Evolutionary conservation across 2,888 invertebrate species (phyloP).

Genomic region (Cataglyphis albicans): DNA sequence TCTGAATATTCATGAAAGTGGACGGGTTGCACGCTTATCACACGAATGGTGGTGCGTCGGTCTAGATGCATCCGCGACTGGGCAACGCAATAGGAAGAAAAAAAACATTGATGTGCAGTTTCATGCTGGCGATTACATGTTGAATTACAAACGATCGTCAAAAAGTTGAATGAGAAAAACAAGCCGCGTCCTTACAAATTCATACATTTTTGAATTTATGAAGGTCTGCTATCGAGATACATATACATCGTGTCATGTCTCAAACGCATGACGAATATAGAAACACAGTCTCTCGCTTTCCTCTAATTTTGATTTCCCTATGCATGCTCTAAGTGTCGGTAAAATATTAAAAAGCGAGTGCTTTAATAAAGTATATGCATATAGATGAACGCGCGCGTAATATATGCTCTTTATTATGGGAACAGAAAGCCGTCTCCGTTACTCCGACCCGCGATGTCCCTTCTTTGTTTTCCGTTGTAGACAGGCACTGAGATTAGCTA

Average conservation of each 20-base stretch:
- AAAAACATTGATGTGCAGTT: not conserved
- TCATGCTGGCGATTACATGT: not conserved
- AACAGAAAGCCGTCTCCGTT: not conserved
- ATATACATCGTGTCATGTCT: not conserved
- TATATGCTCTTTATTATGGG: not conserved
- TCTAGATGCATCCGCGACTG: not conserved
- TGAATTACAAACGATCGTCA: not conserved
- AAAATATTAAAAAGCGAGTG: not conserved
- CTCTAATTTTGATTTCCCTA: conserved; percentile 23
- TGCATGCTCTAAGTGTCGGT: not conserved
- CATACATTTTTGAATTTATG: conserved; percentile 3
- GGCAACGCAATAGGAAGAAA: too few species aligned
- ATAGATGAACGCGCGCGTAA: not conserved
- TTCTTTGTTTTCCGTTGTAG: too few species aligned
- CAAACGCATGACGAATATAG: conserved; percentile 3
- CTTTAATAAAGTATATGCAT: not conserved
- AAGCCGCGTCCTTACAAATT: not conserved
- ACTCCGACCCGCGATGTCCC: too few species aligned
- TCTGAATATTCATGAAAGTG: conserved; percentile 68
- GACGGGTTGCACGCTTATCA: conserved; percentile 39
- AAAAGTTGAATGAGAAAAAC: not conserved
- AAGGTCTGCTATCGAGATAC: not conserved
- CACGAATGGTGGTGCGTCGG: conserved; percentile 23
- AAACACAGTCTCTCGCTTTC: not conserved
- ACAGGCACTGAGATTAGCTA: too few species aligned